A percentile compares a stretch with the other conserved stretches of the same genome.
Conservation (phyloP, 2,113 vertebrate genomes). For the Eurypyga helias region DNA sequence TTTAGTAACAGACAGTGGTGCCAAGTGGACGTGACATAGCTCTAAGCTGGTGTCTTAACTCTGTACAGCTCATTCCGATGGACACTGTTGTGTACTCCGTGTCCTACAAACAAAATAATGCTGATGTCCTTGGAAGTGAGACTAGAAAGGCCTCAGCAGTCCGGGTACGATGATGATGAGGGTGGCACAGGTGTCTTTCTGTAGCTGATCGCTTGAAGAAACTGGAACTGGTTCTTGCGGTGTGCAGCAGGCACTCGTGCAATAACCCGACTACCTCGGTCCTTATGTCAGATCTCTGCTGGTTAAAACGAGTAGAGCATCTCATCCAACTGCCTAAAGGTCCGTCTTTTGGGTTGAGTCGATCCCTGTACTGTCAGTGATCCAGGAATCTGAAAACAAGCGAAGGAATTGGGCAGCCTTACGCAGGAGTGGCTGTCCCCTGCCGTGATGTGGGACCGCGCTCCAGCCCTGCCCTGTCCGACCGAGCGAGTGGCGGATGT, state of each 20-base stretch:
- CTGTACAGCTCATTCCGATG: background rate
- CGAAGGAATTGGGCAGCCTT: background rate
- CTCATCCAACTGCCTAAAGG: background rate
- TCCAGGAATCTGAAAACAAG: accelerated
- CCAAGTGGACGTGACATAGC: background rate
- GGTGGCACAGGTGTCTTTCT: background rate
- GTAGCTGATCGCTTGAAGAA: background rate
- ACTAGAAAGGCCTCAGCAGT: background rate
- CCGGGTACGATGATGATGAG: accelerated
- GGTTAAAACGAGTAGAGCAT: background rate
- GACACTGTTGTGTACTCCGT: background rate
- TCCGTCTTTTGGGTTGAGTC: background rate
- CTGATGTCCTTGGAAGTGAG: background rate
- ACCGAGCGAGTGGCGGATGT: background rate
- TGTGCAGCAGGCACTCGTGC: background rate
- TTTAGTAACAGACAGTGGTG: background rate
- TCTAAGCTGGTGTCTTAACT: background rate
- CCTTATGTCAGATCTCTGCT: background rate
- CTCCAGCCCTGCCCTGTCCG: background rate
- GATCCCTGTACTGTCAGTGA: background rate
- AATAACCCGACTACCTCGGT: background rate
- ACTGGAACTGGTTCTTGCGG: accelerated
- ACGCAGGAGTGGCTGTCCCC: accelerated
- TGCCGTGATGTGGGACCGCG: accelerated
- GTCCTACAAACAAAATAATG: background rate